Evolutionary conservation across 2,888 invertebrate genomes (phyloP).

Genomic region (Volucella inflata): DNA sequence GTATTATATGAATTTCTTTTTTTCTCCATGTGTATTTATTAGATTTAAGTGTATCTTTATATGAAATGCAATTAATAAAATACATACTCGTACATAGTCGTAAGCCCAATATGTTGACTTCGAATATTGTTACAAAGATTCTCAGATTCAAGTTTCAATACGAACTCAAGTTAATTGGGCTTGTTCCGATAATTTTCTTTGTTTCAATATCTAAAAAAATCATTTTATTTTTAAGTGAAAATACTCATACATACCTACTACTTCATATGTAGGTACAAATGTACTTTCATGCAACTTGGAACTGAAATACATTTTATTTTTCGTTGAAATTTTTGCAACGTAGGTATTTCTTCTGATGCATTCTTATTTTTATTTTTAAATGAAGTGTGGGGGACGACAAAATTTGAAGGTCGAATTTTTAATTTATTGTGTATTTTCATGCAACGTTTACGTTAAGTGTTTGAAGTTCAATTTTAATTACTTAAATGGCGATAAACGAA

Average conservation of each 20-base stretch:
- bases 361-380: no score
- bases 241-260: constrained; percentile 47
- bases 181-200: constrained; percentile 27
- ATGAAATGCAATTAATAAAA: not conserved
- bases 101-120: constrained; percentile 51
- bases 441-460: constrained; percentile 17
- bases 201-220: not conserved
- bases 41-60: not conserved
- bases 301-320: constrained; percentile 32
- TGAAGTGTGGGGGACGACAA: not conserved
- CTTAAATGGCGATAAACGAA: not conserved
- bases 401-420: constrained; percentile 26
- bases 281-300: no score
- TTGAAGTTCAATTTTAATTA: constrained; percentile 20
- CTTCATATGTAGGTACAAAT: not conserved
- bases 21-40: not conserved
- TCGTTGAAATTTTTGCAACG: constrained; percentile 11
- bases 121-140: constrained; percentile 54
- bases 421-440: constrained; percentile 22
- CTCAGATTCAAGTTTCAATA: constrained; percentile 1
- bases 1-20: not conserved
- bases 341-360: not conserved
- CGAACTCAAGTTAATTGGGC: not conserved
- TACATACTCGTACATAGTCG: not conserved
- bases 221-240: constrained; percentile 39